Evolutionary conservation across 2,888 invertebrate species (phyloP), one percentile per base, ranked within the genome.

Genomic region (Rosalia funebris): DNA sequence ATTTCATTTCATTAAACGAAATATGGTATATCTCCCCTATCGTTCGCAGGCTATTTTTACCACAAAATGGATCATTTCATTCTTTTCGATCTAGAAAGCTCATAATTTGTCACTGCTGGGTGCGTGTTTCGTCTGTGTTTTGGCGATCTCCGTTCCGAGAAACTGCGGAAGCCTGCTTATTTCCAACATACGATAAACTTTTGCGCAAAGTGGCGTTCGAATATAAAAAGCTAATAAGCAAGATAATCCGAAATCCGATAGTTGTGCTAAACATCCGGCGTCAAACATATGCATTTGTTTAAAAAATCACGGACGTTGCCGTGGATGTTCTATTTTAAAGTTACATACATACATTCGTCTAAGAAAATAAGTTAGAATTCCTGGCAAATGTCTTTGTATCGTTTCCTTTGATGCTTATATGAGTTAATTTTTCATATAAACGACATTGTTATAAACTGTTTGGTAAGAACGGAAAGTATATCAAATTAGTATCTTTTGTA

Each of bases 31-130:
- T 50, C 50, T 48, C 36, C 36, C 50, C 39, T 50, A 50, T 50
- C 50, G 50, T 50, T 50, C 37, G 39, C 25, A 39, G 50, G 50
- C 50, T 39, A 50, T 37, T 50, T 50, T 50, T 39, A 39, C 41
- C 46, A 12, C 39, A 52, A 19, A 55, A 55, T 17, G 45, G 34
- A 50, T 48, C 55, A 52, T 50, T 55, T 52, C 44, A 56, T 60
- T 60, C 50, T 45, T 39, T 16, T 34, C 41, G 39, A 60, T 32
- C 60, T 50, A 45, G 25, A 48, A 44, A 37, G 60, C 45, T 55
- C 39, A 53, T 54, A 57, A 61, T 61, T 57, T 61, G 61, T 61
- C 57, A 57, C 57, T 48, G 48, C 17, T 32, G 42, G 39, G 57
- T 59, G 52, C 59, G 61, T 61, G 61, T 41, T 57, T 17, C 45